Evolutionary conservation across 2,888 invertebrate genomes (phyloP), one percentile per base, ranked within the genome.

Genomic region (Galerucella pusilla): DNA sequence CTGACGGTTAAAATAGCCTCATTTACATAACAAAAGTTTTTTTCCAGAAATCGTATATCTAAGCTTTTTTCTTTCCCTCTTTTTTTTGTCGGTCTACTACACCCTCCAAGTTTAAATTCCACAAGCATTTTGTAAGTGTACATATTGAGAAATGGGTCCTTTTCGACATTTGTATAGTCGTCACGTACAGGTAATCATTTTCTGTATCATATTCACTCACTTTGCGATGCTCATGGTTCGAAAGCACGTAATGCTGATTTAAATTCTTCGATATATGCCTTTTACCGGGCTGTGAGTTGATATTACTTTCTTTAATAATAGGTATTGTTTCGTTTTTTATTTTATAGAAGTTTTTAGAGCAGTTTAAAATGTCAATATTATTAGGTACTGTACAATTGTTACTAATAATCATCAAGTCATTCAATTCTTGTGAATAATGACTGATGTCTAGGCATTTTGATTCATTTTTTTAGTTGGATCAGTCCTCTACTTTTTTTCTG

Each of bases 211-310:
- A 71, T 63, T 52, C 46, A 81, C 79, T 81, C 79, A 86, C 86
- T 86, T 83, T 85, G 81, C 61, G 85, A 75, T 45, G 85, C 85
- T 85, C 86, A 86, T 16, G 85, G 84, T 81, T 86, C 84, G 63
- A 85, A 81, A 42, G 82, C 80, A 73, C 84, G 78, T 35, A 85
- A 75, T 64, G 80, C 83, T 16, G 77, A 68, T 77, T 84, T 84
- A 76, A 82, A 86, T 75, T 83, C 83, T 45, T 78, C 75, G 28
- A 81, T 82, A 73, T 86, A 85, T 70, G 59, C 72, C 81, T 69
- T 71, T 82, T 80, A 69, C 77, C 73, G 85, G 76, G 11, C 82
- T 84, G 76, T 84, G 85, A 67, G 82, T 80, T 42, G 73, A 79
- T 57, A 86, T 77, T 75, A 86, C 77, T 80, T 85, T 85, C 80